These are phyloP conservation scores for Synergus gifuensis DNA, from an alignment of 2,888 invertebrate species.

Conservation along the genomic window DNA sequence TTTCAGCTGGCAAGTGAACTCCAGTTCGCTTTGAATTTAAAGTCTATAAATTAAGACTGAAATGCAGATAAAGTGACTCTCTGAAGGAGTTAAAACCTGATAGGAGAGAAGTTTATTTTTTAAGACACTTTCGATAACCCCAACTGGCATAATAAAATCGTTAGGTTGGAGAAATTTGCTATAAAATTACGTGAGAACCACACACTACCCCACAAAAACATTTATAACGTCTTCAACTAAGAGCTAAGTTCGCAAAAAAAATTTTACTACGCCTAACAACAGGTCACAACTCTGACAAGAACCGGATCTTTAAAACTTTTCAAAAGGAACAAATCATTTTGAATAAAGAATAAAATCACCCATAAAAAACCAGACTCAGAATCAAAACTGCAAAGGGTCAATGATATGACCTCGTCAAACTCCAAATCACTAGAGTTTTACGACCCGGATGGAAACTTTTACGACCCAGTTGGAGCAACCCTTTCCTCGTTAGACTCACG, in stretches of 20 bases:
- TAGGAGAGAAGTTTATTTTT: not conserved
- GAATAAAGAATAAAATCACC: constrained; percentile 38
- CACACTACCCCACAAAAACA: constrained; percentile 28
- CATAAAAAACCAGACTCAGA: constrained; percentile 39
- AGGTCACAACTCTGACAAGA: constrained; percentile 28
- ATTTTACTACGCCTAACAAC: constrained; percentile 5
- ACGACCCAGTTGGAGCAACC: constrained; percentile 32
- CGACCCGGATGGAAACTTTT: constrained; percentile 40
- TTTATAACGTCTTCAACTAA: constrained; percentile 37
- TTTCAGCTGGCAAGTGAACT: no score
- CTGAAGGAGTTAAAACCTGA: not conserved
- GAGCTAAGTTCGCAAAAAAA: constrained; percentile 8
- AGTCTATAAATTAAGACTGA: not conserved
- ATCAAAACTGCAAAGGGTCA: constrained; percentile 33
- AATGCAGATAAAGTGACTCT: not conserved
- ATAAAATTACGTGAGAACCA: constrained; percentile 29
- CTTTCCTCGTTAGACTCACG: constrained; percentile 38
- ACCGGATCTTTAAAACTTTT: constrained; percentile 32
- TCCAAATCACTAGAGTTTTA: constrained; percentile 36
- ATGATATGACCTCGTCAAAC: constrained; percentile 41
- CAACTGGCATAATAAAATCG: not conserved
- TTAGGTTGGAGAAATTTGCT: not conserved
- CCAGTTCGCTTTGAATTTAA: not conserved
- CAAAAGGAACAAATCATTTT: constrained; percentile 41
- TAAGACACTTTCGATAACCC: not conserved